Evolutionary conservation across 2,888 invertebrate genomes (phyloP).

Genomic region (Netelia fuscicornis): DNA sequence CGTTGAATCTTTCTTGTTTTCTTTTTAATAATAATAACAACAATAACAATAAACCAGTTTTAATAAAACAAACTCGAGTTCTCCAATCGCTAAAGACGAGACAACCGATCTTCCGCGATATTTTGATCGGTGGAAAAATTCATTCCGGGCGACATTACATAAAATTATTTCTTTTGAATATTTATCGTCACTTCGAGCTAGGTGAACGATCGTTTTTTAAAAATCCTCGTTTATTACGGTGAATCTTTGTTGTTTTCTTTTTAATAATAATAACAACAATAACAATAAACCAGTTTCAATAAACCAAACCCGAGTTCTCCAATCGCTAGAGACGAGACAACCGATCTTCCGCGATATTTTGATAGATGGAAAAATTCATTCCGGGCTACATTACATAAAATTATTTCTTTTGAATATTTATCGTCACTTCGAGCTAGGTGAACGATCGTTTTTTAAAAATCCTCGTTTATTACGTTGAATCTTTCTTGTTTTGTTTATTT

Average conservation of each 20-base stretch:
- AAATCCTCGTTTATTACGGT: not conserved
- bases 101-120: slow-evolving; percentile 21
- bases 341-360: slow-evolving; percentile 8
- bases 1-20: too few species aligned
- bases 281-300: not conserved
- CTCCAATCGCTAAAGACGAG: not conserved
- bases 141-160: not conserved
- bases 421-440: not conserved
- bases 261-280: too few species aligned
- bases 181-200: not conserved
- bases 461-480: not conserved
- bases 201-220: not conserved
- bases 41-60: not conserved
- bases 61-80: not conserved
- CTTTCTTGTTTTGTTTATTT: not conserved
- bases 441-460: not conserved
- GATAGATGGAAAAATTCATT: not conserved
- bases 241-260: too few species aligned
- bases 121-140: not conserved
- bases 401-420: too few species aligned
- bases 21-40: too few species aligned
- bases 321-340: not conserved
- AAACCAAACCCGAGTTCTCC: not conserved
- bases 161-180: too few species aligned
- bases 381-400: too few species aligned